These are phyloP conservation scores for Apomyelois bistriatella DNA, from an alignment of 2,888 invertebrate genomes.

Conservation along the genomic window DNA sequence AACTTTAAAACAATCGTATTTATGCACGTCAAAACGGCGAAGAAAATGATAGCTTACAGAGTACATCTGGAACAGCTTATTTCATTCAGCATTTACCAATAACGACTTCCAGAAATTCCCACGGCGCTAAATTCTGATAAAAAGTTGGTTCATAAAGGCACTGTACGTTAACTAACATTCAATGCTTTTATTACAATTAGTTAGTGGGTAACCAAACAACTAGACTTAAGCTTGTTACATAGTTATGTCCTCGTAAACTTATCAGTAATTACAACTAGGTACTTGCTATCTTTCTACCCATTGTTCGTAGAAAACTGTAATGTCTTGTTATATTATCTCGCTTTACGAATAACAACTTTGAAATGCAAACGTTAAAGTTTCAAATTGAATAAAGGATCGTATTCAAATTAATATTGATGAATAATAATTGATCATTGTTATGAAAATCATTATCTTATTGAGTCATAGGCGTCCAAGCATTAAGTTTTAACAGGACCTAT, in stretches of 20 bases:
- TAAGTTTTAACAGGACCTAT: too few species aligned
- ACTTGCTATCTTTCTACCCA: slow-evolving; percentile 21
- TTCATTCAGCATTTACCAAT: too few species aligned
- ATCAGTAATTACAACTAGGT: slow-evolving; percentile 21
- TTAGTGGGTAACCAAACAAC: neutral
- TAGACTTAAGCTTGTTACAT: neutral
- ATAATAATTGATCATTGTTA: slow-evolving; percentile 34
- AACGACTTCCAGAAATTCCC: too few species aligned
- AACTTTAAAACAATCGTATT: too few species aligned
- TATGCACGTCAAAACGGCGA: too few species aligned
- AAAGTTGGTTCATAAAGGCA: too few species aligned
- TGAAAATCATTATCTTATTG: slow-evolving; percentile 27
- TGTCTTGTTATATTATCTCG: slow-evolving; percentile 15
- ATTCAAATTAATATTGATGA: slow-evolving; percentile 34
- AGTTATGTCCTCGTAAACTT: slow-evolving; percentile 20
- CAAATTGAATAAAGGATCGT: slow-evolving; percentile 11
- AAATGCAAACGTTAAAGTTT: slow-evolving; percentile 11
- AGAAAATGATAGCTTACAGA: too few species aligned
- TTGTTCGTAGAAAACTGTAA: slow-evolving; percentile 21
- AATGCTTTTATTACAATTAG: neutral
- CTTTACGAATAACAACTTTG: slow-evolving; percentile 18
- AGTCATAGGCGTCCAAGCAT: slow-evolving; percentile 22
- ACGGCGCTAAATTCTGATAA: too few species aligned
- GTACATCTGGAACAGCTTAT: too few species aligned
- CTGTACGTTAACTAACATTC: too few species aligned